Evolutionary conservation across 2,888 invertebrate species (phyloP), one percentile per base, ranked within the genome.

Genomic region (Crocallis elinguaria): DNA sequence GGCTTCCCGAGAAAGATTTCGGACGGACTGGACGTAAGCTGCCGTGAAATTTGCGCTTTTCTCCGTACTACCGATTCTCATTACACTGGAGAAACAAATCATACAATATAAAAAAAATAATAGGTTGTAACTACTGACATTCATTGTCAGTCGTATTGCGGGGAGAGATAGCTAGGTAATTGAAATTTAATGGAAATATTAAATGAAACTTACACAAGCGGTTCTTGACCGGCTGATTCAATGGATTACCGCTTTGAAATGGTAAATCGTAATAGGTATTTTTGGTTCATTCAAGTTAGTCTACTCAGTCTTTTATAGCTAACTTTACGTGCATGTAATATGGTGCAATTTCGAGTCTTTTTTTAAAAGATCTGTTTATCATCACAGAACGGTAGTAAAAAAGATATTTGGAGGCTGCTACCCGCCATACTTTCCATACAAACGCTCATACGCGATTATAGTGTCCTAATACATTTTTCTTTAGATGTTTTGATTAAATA

Each of bases 21-120:
- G 70, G 68, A 61, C 54, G 60, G 69, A 72, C 67, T 71, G 66
- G 64, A 67, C 62, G 66, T 75, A 75, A 76, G 74, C 67, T 70
- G 62, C 70, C 75, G 71, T 81, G 75, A 79, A 84, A 82, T 84
- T 80, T 72, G 81, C 77, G 73, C 73, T 73, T 69, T 77, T 75
- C 77, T 69, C 54, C 59, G 71, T 71, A 74, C 27, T 49, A 54
- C 61, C 64, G 62, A 66, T 60, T 67, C 67, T 72, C 64, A 69
- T 71, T 74, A 71, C 69, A 62, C 63, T 62, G 49, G 62, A 60
- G 60, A 68, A 69, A 74, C 71, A 69, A 41, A 45, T 33, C 29
- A 29, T 7, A 36, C 39, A 25, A 29, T 14, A 17, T 30, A 13
- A 5, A 43, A 35, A 14, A 38, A 38, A 38, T 38, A 38, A 25